Conservation (phyloP, 2,113 vertebrate genomes). For the Gadus macrocephalus region DNA sequence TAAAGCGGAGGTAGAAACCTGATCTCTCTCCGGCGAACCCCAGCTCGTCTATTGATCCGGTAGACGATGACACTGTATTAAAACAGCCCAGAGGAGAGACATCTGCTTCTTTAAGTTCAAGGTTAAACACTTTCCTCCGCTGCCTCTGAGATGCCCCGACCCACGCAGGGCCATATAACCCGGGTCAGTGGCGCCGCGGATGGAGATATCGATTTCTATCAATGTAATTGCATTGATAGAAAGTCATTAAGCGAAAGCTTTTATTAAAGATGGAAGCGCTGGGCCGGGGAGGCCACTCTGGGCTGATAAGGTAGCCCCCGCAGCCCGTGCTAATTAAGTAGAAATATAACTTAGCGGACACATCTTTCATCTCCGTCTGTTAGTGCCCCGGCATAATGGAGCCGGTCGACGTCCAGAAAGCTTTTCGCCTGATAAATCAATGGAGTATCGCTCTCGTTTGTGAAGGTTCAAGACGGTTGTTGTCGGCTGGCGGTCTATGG, state of each 20-base stretch:
- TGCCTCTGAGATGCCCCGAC: constrained; percentile 39
- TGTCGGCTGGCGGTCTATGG: no score
- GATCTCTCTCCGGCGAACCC: constrained; percentile 20
- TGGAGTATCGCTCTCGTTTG: no score
- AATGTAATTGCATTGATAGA: constrained; percentile 56
- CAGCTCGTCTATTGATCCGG: not conserved
- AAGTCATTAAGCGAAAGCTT: constrained; percentile 59
- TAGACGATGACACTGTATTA: constrained; percentile 8
- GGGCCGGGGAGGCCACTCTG: constrained; percentile 28
- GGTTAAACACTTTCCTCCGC: constrained; percentile 55
- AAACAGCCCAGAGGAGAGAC: not conserved
- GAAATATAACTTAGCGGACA: no score
- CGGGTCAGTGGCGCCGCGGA: constrained; percentile 53
- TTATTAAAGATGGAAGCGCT: constrained; percentile 50
- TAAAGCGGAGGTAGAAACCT: constrained; percentile 7
- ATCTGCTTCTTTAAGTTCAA: constrained; percentile 48
- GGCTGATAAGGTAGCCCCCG: constrained; percentile 35
- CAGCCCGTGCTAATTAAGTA: not conserved
- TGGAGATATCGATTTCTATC: constrained; percentile 63
- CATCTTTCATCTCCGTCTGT: no score
- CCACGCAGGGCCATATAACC: constrained; percentile 44
- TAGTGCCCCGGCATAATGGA: no score
- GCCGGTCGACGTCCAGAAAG: no score
- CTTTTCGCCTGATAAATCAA: no score
- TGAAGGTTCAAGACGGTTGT: no score